phyloP scores from a whole-genome alignment of 2,888 invertebrate genomes.

The Euspilapteryx auroguttella region DNA sequence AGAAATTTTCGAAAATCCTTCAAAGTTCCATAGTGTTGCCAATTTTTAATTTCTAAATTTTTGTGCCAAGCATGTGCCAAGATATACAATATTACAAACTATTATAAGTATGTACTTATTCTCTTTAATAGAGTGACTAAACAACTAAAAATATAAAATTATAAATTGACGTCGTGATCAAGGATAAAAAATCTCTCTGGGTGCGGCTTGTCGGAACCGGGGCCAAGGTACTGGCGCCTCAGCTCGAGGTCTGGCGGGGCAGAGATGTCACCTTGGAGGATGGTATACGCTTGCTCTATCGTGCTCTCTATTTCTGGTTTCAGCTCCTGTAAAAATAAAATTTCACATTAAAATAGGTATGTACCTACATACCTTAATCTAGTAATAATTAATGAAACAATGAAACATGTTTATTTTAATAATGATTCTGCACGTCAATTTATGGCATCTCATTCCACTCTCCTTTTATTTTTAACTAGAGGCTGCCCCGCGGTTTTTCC shows the following conservation, averaged over 20 bases:
- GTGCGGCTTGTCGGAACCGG: conserved; percentile 41
- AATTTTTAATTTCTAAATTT: too few species aligned
- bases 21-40: too few species aligned
- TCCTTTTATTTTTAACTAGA: too few species aligned
- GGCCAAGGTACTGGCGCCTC: conserved; percentile 40
- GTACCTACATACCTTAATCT: conserved; percentile 4
- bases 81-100: background rate
- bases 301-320: conserved; percentile 45
- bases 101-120: background rate
- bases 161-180: too few species aligned
- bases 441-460: too few species aligned
- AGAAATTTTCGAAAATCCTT: too few species aligned
- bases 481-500: too few species aligned
- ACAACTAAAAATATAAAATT: too few species aligned
- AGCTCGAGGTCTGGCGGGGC: conserved; percentile 50
- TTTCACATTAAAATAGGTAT: conserved; percentile 3
- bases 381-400: too few species aligned
- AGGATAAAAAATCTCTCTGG: conserved; percentile 46
- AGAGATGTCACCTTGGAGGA: conserved; percentile 55
- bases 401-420: too few species aligned
- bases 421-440: too few species aligned
- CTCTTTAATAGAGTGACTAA: background rate
- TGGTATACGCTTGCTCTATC: conserved; percentile 52
- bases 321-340: conserved; percentile 29
- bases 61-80: too few species aligned